Evolutionary conservation across 1,140 invertebrate species (phyloP), one percentile per base, ranked within the genome.

Genomic region (Streblospio benedicti): DNA sequence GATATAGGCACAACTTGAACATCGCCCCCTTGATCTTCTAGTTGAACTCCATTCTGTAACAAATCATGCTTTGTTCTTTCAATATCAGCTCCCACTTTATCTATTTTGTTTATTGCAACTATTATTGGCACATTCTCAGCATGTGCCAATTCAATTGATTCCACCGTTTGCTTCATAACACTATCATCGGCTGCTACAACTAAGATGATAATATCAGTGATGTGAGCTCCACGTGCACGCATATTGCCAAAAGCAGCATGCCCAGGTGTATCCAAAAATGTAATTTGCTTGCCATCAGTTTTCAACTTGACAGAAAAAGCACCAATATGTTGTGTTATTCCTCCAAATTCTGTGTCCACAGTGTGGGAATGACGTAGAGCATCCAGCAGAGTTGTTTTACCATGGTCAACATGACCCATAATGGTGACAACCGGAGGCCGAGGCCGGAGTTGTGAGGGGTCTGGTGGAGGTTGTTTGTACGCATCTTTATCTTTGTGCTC

Each of bases 351-450:
- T 35, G 85, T 81, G 20, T 87, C 83, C 0, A 93, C 94, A 38
- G 99, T 86, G 59, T 85, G 83, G 0, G 92, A 86, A 55, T 93
- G 84, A 57, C 96, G 78, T 20, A 99, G 76, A 0, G 88, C 81
- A 80, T 99, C 97, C 5, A 99, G 76, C 2, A 99, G 80, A 2
- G 96, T 98, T 3, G 97, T 99, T 84, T 99, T 99, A 1, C 95
- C 95, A 81, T 99, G 96, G 83, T 99, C 96, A 1, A 99, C 93
- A 80, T 99, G 96, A 0, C 96, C 96, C 95, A 99, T 98, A 16
- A 99, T 91, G 3, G 95, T 95, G 1, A 99, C 93, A 1, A 98
- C 87, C 0, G 94, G 92, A 27, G 88, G 86, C 28, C 93, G 80
- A 6, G 80, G 79, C 43, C 83, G 82, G 12, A 93, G 73, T 14